Conservation (phyloP, 1,140 invertebrate species). For the Tetramorium parvispinum region DNA sequence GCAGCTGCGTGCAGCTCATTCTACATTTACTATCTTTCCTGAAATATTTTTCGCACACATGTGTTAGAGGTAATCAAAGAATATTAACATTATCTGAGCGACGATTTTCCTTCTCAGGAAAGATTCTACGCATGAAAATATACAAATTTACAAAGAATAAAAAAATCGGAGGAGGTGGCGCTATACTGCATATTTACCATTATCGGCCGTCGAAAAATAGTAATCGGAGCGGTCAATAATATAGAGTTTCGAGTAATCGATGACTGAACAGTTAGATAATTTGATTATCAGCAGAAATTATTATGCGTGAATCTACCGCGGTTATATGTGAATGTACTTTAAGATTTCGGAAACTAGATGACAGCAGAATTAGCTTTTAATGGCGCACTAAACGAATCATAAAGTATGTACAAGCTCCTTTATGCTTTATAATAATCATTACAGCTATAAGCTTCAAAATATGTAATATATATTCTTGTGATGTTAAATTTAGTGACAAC, state of each 20-base stretch:
- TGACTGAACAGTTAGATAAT: neutral
- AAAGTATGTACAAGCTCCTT: neutral
- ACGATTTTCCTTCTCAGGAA: no score
- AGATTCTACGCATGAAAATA: no score
- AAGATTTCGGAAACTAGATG: neutral
- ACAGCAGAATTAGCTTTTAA: neutral
- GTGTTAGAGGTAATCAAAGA: no score
- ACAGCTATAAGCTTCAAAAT: neutral
- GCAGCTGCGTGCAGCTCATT: no score
- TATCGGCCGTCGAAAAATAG: no score
- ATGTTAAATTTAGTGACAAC: neutral
- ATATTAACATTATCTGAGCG: no score
- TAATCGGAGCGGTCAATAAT: neutral
- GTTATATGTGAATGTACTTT: neutral
- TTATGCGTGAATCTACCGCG: neutral
- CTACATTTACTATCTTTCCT: no score
- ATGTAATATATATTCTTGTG: neutral
- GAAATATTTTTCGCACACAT: no score
- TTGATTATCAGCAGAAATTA: neutral
- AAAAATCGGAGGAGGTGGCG: no score
- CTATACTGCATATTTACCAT: no score
- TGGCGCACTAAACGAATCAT: neutral
- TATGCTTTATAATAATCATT: neutral
- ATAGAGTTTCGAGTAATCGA: neutral
- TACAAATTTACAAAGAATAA: no score